Conservation (phyloP, 2,113 vertebrate genomes). For the Colossoma macropomum region DNA sequence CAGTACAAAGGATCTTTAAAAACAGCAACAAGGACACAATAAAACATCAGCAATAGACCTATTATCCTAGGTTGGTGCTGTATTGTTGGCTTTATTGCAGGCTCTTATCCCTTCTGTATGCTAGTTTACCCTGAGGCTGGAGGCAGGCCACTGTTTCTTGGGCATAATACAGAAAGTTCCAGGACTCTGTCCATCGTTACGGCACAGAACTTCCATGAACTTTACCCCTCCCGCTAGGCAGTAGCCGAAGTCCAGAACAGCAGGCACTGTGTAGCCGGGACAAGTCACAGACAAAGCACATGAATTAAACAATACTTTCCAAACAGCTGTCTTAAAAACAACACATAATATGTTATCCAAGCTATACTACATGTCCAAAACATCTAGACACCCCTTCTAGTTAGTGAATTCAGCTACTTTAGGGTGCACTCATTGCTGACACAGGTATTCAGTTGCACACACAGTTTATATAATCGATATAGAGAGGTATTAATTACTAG, state of each 20-base stretch:
- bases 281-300: neutral
- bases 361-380: too few species aligned
- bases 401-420: too few species aligned
- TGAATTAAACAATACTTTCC: neutral
- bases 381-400: too few species aligned
- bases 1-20: neutral
- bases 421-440: too few species aligned
- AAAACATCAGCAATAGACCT: neutral
- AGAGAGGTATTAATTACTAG: too few species aligned
- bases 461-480: too few species aligned
- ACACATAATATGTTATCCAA: neutral
- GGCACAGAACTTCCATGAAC: constrained; percentile 77
- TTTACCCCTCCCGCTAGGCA: constrained; percentile 89
- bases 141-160: constrained; percentile 80
- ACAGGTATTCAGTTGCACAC: too few species aligned
- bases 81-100: neutral
- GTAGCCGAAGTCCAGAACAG: constrained; percentile 84
- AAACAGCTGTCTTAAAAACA: neutral
- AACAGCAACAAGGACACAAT: too few species aligned
- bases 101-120: neutral
- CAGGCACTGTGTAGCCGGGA: constrained; percentile 78
- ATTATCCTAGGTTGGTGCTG: neutral
- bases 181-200: constrained; percentile 82
- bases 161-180: constrained; percentile 89
- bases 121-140: constrained; percentile 80